A percentile compares a stretch with the other conserved stretches of the same genome.
Evolutionary conservation across 2,797 vertebrate species (phyloP).

Genomic region (Parambassis ranga): DNA sequence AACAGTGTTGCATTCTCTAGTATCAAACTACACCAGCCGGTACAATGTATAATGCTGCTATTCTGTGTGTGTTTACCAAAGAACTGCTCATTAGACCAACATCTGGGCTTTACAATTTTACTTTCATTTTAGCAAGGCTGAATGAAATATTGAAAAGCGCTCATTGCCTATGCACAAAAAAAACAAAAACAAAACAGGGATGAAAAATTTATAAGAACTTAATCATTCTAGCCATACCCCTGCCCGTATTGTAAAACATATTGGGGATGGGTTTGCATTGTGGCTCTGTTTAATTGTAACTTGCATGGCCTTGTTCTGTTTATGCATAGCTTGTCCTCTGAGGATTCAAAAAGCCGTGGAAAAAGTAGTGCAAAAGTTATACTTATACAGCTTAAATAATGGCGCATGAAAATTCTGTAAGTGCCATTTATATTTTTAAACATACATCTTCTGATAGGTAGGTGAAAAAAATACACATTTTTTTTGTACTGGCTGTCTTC

Average conservation of each 20-base stretch:
- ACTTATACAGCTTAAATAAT: too few relatives aligned
- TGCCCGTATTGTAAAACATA: not conserved
- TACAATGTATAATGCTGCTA: not conserved
- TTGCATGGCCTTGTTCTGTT: not conserved
- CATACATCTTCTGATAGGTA: not conserved
- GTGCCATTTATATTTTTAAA: too few relatives aligned
- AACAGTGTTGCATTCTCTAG: not conserved
- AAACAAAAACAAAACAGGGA: constrained; percentile 9
- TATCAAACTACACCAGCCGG: not conserved
- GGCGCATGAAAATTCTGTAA: too few relatives aligned
- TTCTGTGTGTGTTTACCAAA: constrained; percentile 41
- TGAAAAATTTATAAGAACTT: constrained; percentile 36
- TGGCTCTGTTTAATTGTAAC: not conserved
- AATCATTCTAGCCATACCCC: not conserved
- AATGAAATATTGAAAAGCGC: constrained; percentile 37
- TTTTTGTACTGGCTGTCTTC: constrained; percentile 2
- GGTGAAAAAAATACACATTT: too few relatives aligned
- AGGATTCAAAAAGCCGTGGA: not conserved
- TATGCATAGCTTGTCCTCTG: not conserved
- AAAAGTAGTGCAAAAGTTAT: not conserved
- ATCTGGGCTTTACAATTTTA: constrained; percentile 27
- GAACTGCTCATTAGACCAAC: constrained; percentile 40
- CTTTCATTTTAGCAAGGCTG: constrained; percentile 21
- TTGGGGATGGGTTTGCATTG: not conserved
- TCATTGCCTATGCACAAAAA: constrained; percentile 1